Percentiles rank a stretch among this genome's conserved stretches.
phyloP scores from a whole-genome alignment of 2,113 vertebrate genomes.

The Cacatua alba region DNA sequence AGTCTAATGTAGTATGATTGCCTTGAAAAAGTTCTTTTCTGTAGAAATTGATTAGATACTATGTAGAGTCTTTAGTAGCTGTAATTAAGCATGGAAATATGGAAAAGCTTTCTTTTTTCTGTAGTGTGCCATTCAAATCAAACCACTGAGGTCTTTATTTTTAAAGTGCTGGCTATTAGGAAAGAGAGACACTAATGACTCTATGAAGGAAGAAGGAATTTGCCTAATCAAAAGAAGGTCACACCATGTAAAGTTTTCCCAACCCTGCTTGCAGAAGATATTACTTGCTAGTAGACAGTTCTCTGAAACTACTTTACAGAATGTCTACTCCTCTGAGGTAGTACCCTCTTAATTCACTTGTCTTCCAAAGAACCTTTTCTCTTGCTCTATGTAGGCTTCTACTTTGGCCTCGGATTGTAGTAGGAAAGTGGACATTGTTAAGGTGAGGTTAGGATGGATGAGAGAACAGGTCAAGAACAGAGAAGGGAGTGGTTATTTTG shows the following conservation, averaged over 20 bases:
- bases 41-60: background rate
- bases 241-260: background rate
- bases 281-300: background rate
- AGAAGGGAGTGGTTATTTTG: background rate
- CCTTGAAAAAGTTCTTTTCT: background rate
- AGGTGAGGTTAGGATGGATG: background rate
- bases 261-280: background rate
- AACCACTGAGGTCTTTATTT: background rate
- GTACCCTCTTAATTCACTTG: background rate
- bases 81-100: background rate
- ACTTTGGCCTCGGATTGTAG: background rate
- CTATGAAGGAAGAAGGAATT: background rate
- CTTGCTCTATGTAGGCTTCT: background rate
- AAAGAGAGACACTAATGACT: background rate
- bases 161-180: background rate
- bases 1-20: background rate
- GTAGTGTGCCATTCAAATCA: background rate
- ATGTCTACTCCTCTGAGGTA: background rate
- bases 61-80: background rate
- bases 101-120: background rate
- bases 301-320: background rate
- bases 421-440: background rate
- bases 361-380: background rate
- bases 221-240: background rate
- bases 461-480: background rate